Evolutionary conservation across 2,113 vertebrate species (phyloP).

Genomic region (Gobio gobio): DNA sequence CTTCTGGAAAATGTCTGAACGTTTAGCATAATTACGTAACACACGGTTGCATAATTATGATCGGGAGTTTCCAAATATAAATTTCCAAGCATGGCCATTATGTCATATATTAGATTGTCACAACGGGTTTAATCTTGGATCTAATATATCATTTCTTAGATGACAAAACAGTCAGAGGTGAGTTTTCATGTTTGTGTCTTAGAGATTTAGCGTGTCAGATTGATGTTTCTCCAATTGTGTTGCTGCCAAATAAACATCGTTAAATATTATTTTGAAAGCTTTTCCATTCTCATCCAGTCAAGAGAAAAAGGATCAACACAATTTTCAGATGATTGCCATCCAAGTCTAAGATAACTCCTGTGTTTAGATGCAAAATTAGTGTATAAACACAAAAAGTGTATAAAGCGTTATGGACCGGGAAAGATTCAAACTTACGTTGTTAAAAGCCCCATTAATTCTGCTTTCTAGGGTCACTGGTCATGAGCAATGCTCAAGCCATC

Average conservation of each 20-base stretch:
- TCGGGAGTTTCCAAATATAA: neutral
- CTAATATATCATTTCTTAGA: neutral
- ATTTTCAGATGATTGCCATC: neutral
- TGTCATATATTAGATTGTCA: neutral
- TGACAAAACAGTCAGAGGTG: neutral
- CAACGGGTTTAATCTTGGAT: neutral
- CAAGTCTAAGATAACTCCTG: neutral
- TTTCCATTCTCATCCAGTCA: slow-evolving; percentile 6
- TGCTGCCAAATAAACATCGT: neutral
- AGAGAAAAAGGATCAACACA: neutral
- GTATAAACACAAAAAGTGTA: neutral
- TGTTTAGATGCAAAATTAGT: neutral
- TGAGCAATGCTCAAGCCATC: neutral
- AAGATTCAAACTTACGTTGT: neutral
- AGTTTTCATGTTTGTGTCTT: slow-evolving; percentile 9
- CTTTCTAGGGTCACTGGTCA: neutral
- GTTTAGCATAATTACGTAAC: neutral
- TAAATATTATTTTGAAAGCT: slow-evolving; percentile 1
- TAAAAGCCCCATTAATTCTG: neutral
- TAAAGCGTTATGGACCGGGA: neutral
- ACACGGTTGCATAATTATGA: neutral
- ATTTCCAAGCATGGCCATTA: neutral
- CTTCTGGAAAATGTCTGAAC: neutral
- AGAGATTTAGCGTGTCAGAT: slow-evolving; percentile 12
- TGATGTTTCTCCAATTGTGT: neutral